Base-by-base conservation (phyloP, 2,888 invertebrate species). In the Pterostichus madidus region DNA sequence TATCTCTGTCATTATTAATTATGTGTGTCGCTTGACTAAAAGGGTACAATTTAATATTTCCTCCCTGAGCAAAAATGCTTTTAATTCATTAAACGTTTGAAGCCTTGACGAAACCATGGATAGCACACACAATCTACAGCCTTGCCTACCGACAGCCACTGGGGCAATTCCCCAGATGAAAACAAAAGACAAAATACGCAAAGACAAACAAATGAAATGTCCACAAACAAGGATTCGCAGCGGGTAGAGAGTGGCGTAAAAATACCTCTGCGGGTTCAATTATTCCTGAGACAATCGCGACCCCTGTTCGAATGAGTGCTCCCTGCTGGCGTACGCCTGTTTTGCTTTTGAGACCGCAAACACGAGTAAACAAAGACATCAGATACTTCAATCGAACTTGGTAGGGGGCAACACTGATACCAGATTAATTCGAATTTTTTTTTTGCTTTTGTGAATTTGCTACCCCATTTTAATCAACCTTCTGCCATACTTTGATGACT, bases 221-320 rank as follows among this genome's bases (percentile, higher is more conserved):
- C 84, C 86, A 82, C 82, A 85, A 85, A 86, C 84, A 85, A 85
- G 85, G 84, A 86, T 84, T 85, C 86, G 78, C 86, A 86, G 85
- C 86, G 83, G 85, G 86, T 80, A 83, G 80, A 71, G 80, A 80
- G 80, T 71, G 80, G 32, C 13, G 39, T 77, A 71, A 17, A 64
- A 49, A 75, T 75, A 71, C 71, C 46, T 71, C 24, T 39, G 44
- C 46, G 71, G 10, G 59, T 78, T 78, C 78, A 78, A 78, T 78
- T 78, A 56, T 78, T 78, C 46, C 39, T 78, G 78, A 61, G 78
- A 78, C 56, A 78, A 56, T 78, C 46, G 17, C 78, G 44, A 49
- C 75, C 75, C 75, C 52, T 52, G 68, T 11, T n/a, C 46, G 7
- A 73, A 31, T 31, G 75, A 44, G 32, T 53, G 31, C 78, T 24